A percentile compares a stretch with the other conserved stretches of the same genome.
These are phyloP conservation scores for Tinea pellionella DNA, from an alignment of 2,888 invertebrate species.

Conservation along the genomic window DNA sequence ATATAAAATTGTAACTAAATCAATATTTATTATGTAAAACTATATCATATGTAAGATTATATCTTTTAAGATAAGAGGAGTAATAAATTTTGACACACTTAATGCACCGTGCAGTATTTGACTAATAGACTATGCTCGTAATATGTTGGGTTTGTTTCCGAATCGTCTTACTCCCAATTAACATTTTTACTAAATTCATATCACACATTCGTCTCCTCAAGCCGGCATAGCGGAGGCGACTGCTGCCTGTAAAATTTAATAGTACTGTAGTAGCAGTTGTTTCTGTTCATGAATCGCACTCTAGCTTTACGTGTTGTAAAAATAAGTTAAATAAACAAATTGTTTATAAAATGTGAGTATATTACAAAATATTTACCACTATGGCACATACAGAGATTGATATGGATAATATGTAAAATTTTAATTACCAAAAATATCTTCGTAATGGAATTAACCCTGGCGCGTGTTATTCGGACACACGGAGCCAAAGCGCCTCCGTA, in stretches of 20 bases:
- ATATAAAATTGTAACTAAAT: not conserved
- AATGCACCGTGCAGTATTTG: conserved; percentile 38
- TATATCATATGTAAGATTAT: conserved; percentile 4
- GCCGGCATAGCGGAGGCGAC: too few relatives aligned
- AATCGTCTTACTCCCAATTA: conserved; percentile 5
- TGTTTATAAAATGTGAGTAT: too few relatives aligned
- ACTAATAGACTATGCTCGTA: conserved; percentile 27
- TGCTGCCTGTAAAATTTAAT: too few relatives aligned
- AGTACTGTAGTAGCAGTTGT: too few relatives aligned
- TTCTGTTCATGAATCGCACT: too few relatives aligned
- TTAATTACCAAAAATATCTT: not conserved
- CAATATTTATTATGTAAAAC: not conserved
- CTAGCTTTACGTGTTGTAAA: too few relatives aligned
- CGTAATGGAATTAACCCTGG: not conserved
- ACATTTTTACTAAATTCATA: not conserved
- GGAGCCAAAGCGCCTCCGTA: conserved; percentile 1
- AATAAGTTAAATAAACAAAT: too few relatives aligned
- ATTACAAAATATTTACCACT: too few relatives aligned
- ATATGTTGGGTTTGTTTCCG: conserved; percentile 20
- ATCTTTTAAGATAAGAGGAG: not conserved
- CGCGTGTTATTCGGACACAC: conserved; percentile 11
- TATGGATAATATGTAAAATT: not conserved
- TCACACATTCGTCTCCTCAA: too few relatives aligned
- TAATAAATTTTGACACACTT: conserved; percentile 30
- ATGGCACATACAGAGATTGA: too few relatives aligned